These are phyloP conservation scores for Scrobipalpa costella DNA, from an alignment of 2,888 invertebrate species.

Conservation along the genomic window DNA sequence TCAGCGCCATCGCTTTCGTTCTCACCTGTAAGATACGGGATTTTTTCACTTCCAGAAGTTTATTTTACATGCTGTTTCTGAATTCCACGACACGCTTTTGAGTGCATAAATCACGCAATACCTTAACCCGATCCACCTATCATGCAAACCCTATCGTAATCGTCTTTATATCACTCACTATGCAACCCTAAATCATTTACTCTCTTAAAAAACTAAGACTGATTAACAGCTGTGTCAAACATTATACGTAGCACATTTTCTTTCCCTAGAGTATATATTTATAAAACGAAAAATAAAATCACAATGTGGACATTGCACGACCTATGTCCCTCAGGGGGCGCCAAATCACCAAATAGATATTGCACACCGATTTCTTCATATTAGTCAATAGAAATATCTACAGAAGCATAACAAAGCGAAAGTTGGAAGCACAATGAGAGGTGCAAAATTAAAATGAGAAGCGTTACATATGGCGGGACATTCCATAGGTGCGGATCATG, in stretches of 20 bases:
- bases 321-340: constrained; percentile 75
- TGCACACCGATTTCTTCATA: constrained; percentile 77
- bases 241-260: background rate
- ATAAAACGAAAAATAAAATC: constrained; percentile 19
- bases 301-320: constrained; percentile 47
- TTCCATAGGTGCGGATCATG: constrained; percentile 54
- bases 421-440: constrained; percentile 57
- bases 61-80: constrained; percentile 47
- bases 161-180: constrained; percentile 3
- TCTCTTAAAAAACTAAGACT: background rate
- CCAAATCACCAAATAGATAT: constrained; percentile 70
- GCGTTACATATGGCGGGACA: constrained; percentile 57
- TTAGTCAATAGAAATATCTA: constrained; percentile 49
- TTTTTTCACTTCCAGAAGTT: constrained; percentile 53
- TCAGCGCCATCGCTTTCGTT: constrained; percentile 68
- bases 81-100: constrained; percentile 35
- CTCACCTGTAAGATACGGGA: constrained; percentile 74
- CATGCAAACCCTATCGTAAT: constrained; percentile 48
- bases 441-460: constrained; percentile 62
- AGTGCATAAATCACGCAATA: constrained; percentile 35
- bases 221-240: constrained; percentile 6
- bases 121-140: constrained; percentile 31
- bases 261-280: constrained; percentile 13
- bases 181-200: background rate
- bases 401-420: constrained; percentile 58